Conservation (phyloP, 2,888 invertebrate species). For the Phania funesta region DNA sequence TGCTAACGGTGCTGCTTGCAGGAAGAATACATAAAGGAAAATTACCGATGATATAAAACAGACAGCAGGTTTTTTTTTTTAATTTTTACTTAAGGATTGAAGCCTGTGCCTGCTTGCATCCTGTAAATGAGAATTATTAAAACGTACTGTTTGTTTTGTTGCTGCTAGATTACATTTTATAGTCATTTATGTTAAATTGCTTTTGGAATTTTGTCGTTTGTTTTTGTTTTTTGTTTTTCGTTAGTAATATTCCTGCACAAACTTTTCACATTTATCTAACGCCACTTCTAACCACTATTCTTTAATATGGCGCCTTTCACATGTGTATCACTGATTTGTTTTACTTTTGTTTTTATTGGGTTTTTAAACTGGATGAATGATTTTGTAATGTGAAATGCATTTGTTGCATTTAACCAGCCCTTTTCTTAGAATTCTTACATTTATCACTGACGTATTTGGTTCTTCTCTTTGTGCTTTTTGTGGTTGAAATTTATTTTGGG, state of each 20-base stretch:
- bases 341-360: neutral
- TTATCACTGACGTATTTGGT: conserved; percentile 50
- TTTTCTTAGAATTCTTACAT: conserved; percentile 16
- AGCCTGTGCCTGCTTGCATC: neutral
- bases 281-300: conserved; percentile 29
- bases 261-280: conserved; percentile 46
- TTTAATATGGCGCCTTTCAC: conserved; percentile 43
- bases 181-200: conserved; percentile 56
- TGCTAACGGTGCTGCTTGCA: conserved; percentile 7
- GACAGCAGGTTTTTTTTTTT: neutral
- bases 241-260: conserved; percentile 4
- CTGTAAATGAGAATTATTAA: conserved; percentile 10
- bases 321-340: conserved; percentile 43
- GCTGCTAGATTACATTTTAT: conserved; percentile 33
- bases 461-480: conserved; percentile 27
- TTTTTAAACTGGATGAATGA: neutral
- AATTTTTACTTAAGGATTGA: neutral
- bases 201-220: no score
- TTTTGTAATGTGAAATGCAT: conserved; percentile 2
- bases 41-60: neutral
- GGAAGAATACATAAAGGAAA: neutral
- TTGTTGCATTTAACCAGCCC: conserved; percentile 25
- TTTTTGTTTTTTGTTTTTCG: conserved; percentile 27
- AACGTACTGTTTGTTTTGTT: conserved; percentile 3
- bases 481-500: conserved; percentile 42